Conservation (phyloP, 2,888 invertebrate species). For the Apamea sordens region DNA sequence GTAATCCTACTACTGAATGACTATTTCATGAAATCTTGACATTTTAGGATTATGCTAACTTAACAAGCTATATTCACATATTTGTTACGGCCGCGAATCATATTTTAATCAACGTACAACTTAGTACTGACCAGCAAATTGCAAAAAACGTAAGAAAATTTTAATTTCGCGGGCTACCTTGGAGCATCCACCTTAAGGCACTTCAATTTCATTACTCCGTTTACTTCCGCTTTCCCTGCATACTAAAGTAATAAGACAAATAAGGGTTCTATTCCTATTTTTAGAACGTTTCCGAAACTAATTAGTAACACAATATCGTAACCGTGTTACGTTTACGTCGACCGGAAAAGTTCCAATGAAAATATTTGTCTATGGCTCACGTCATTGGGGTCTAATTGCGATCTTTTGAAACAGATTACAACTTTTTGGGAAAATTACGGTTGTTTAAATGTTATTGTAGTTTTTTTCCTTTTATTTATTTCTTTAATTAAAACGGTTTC, state of each 20-base stretch:
- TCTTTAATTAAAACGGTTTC: too few relatives aligned
- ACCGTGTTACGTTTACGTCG: slow-evolving; percentile 34
- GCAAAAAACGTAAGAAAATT: too few relatives aligned
- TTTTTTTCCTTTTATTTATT: not conserved
- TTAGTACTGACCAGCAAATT: too few relatives aligned
- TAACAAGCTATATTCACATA: too few relatives aligned
- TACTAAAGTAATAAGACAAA: slow-evolving; percentile 32
- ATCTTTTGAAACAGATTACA: not conserved
- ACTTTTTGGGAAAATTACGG: not conserved
- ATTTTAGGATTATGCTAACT: too few relatives aligned
- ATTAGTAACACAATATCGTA: slow-evolving; percentile 60
- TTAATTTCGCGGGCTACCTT: too few relatives aligned
- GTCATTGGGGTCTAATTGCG: slow-evolving; percentile 51
- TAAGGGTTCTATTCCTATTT: slow-evolving; percentile 46
- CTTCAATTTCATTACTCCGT: slow-evolving; percentile 17
- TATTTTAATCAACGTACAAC: too few relatives aligned
- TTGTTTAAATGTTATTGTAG: not conserved
- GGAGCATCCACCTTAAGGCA: too few relatives aligned
- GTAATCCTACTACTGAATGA: too few relatives aligned
- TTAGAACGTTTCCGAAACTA: slow-evolving; percentile 55
- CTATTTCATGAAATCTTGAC: too few relatives aligned
- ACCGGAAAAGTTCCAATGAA: slow-evolving; percentile 46
- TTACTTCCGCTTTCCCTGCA: slow-evolving; percentile 3
- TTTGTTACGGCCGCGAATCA: too few relatives aligned
- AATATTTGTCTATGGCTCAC: slow-evolving; percentile 54